Evolutionary conservation across 2,888 invertebrate species (phyloP).

Genomic region (Diaphora mendica): DNA sequence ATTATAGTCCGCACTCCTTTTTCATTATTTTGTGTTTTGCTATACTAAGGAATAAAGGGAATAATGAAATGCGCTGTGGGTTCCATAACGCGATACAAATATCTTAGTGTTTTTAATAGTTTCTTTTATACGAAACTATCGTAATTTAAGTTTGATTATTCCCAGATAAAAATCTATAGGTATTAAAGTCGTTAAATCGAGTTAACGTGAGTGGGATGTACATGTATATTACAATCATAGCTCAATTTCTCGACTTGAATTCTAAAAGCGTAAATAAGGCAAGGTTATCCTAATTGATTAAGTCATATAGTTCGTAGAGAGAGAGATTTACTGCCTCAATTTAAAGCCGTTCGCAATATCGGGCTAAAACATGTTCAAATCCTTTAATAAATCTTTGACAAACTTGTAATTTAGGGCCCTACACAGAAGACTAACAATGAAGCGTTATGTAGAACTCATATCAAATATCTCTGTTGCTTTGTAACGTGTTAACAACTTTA

Average conservation of each 20-base stretch:
- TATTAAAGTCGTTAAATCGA: constrained; percentile 1
- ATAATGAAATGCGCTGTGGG: neutral
- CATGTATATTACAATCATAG: neutral
- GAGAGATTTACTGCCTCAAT: neutral
- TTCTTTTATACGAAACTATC: no score
- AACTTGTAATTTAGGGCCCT: neutral
- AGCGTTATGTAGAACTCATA: neutral
- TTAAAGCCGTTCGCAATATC: neutral
- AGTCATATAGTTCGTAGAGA: constrained; percentile 4
- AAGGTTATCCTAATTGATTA: constrained; percentile 2
- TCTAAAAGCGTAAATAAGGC: constrained; percentile 2
- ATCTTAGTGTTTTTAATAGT: no score
- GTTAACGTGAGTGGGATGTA: neutral
- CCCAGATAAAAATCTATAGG: neutral
- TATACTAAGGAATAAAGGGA: neutral
- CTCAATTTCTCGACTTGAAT: constrained; percentile 9
- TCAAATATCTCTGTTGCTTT: neutral
- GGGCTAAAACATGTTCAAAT: neutral
- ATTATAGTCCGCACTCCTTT: neutral
- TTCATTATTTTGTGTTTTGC: neutral
- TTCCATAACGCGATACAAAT: neutral
- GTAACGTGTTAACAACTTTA: neutral
- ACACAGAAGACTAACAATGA: neutral
- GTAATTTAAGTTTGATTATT: neutral
- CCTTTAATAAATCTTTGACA: neutral